A percentile compares a stretch with the other conserved stretches of the same genome.
These are phyloP conservation scores for Pomacea canaliculata DNA, from an alignment of 2,888 invertebrate species.

Conservation along the genomic window DNA sequence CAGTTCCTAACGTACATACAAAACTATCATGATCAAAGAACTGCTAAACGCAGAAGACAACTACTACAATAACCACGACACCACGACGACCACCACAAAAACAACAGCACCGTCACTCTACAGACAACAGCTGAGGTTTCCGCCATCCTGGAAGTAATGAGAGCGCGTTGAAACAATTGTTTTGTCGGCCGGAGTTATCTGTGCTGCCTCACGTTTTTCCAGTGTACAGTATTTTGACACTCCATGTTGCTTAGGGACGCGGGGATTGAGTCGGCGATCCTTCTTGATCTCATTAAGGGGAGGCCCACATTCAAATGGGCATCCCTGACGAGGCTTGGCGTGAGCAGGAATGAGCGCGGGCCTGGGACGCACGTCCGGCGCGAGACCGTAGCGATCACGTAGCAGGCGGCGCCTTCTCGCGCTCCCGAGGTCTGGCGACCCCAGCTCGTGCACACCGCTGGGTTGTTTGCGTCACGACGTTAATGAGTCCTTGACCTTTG, in stretches of 20 bases:
- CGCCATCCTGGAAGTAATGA: no score
- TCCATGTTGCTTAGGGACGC: neutral
- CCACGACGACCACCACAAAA: no score
- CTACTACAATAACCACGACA: no score
- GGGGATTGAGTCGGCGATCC: constrained; percentile 5
- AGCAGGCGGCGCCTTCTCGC: neutral
- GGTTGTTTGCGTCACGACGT: neutral
- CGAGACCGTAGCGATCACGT: neutral
- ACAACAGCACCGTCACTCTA: no score
- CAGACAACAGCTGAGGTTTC: no score
- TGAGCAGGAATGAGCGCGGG: neutral
- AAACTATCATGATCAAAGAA: no score
- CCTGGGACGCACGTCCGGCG: neutral
- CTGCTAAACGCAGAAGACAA: no score
- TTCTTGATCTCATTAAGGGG: constrained; percentile 12
- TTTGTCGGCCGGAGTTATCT: neutral
- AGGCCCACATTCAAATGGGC: constrained; percentile 9
- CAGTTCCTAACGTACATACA: no score
- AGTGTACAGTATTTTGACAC: neutral
- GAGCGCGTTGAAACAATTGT: neutral
- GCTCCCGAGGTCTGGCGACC: neutral
- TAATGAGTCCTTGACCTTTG: neutral
- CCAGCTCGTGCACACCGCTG: no score
- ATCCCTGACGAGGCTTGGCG: neutral
- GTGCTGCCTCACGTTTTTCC: constrained; percentile 5